A percentile compares a stretch with the other conserved stretches of the same genome.
These are phyloP conservation scores for Aplocera efformata DNA, from an alignment of 2,888 invertebrate genomes.

Conservation along the genomic window DNA sequence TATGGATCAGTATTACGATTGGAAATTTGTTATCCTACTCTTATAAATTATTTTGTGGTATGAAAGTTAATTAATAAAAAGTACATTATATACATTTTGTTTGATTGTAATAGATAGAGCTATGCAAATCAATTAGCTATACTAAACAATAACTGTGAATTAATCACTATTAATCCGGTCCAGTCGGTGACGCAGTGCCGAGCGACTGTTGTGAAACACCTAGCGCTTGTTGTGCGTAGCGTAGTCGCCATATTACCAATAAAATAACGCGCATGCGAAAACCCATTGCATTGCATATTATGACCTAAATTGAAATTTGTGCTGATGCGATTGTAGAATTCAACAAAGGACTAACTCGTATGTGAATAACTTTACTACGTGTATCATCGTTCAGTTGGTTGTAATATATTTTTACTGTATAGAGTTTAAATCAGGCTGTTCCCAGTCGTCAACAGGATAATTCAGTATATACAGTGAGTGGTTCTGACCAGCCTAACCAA, in stretches of 20 bases:
- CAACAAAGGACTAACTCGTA: too few species aligned
- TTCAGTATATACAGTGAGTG: too few species aligned
- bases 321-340: conserved; percentile 3
- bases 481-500: too few species aligned
- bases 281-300: conserved; percentile 1
- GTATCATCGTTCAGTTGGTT: too few species aligned
- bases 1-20: conserved; percentile 55
- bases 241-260: conserved; percentile 7
- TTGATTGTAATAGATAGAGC: conserved; percentile 21
- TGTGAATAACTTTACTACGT: too few species aligned
- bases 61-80: conserved; percentile 33
- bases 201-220: conserved; percentile 32
- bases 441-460: too few species aligned
- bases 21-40: conserved; percentile 24
- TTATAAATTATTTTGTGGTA: conserved; percentile 34
- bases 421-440: too few species aligned
- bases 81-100: conserved; percentile 26
- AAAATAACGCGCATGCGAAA: conserved; percentile 10
- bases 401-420: too few species aligned
- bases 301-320: neutral
- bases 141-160: too few species aligned
- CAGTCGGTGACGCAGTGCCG: conserved; percentile 26
- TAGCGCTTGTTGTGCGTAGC: conserved; percentile 15
- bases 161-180: conserved; percentile 9
- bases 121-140: neutral